Percentiles rank a stretch among this genome's conserved stretches.
These are phyloP conservation scores for Phrynocephalus guinanensis DNA, from an alignment of 2,797 vertebrate species.

Conservation along the genomic window DNA sequence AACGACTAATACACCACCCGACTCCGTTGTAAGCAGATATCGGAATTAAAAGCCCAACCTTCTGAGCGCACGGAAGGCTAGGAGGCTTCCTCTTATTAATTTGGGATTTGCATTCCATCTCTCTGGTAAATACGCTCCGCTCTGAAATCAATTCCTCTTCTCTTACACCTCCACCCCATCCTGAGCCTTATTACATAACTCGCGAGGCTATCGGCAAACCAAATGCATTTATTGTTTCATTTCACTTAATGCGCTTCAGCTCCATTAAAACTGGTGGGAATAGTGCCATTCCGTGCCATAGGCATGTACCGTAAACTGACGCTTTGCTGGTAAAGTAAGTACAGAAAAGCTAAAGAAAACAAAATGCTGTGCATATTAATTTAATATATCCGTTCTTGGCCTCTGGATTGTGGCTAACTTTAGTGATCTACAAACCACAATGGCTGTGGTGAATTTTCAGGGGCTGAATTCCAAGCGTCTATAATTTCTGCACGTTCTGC, in stretches of 20 bases:
- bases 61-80: not conserved
- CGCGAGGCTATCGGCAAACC: not conserved
- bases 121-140: no score
- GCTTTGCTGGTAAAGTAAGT: not conserved
- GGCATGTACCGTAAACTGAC: not conserved
- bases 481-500: constrained; percentile 53
- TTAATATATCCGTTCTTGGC: not conserved
- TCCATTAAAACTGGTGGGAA: not conserved
- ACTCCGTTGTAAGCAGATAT: not conserved
- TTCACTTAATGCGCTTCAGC: not conserved
- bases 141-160: not conserved
- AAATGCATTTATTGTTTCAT: not conserved
- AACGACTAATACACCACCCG: not conserved
- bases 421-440: constrained; percentile 9
- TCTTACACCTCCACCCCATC: not conserved
- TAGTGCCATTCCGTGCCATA: not conserved
- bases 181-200: constrained; percentile 15
- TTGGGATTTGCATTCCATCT: constrained; percentile 5
- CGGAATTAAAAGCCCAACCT: not conserved
- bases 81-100: not conserved
- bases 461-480: constrained; percentile 20
- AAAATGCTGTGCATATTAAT: not conserved
- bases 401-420: constrained; percentile 8
- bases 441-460: constrained; percentile 5
- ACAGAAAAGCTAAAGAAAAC: not conserved